Conservation (phyloP, 2,888 invertebrate genomes). For the Ceraclea dissimilis region DNA sequence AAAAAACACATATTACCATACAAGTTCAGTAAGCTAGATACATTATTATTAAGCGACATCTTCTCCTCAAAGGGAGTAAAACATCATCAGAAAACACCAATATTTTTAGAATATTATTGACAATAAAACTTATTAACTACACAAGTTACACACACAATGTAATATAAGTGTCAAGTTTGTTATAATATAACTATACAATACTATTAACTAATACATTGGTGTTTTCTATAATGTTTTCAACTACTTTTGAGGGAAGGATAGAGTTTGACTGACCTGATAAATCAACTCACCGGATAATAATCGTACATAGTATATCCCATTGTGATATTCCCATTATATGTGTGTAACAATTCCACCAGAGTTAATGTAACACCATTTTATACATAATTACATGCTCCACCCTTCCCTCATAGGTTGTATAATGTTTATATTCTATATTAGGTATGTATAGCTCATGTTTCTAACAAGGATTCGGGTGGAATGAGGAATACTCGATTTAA, state of each 20-base stretch:
- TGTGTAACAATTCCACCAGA: too few species aligned
- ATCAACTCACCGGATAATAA: conserved; percentile 20
- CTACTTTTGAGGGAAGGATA: conserved; percentile 24
- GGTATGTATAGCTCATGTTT: background rate
- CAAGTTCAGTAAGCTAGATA: background rate
- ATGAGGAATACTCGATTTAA: too few species aligned
- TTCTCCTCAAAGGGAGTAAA: conserved; percentile 19
- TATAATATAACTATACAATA: conserved; percentile 16
- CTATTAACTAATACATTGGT: conserved; percentile 10
- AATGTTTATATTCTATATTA: background rate
- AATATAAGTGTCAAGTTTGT: too few species aligned
- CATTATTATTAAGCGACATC: too few species aligned
- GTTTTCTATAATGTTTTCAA: conserved; percentile 22
- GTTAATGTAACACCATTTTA: too few species aligned
- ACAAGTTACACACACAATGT: too few species aligned
- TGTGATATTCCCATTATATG: too few species aligned
- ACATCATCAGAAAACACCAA: conserved; percentile 22
- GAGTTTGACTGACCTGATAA: conserved; percentile 15
- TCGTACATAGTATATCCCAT: too few species aligned
- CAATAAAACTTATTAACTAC: too few species aligned
- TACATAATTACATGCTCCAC: conserved; percentile 4
- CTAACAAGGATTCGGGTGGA: too few species aligned
- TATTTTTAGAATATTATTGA: too few species aligned
- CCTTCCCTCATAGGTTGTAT: conserved; percentile 17
- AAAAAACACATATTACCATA: background rate